A percentile compares a stretch with the other conserved stretches of the same genome.
Evolutionary conservation across 2,888 invertebrate species (phyloP).

Genomic region (Theristus sp.): DNA sequence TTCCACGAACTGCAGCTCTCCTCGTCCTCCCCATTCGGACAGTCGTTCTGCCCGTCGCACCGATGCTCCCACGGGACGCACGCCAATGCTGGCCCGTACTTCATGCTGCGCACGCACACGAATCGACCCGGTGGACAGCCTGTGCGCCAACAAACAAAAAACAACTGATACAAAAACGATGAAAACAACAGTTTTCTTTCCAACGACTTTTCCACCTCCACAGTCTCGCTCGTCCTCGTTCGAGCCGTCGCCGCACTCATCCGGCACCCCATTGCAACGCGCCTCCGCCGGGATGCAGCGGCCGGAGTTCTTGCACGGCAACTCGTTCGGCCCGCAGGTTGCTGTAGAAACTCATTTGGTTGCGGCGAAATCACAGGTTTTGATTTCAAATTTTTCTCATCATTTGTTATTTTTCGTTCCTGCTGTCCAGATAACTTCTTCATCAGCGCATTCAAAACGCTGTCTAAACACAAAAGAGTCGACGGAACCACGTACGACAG

Average conservation of each 20-base stretch:
- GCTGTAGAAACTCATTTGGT: slow-evolving; percentile 11
- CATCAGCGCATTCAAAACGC: background rate
- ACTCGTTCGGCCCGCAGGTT: slow-evolving; percentile 20
- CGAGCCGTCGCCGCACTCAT: slow-evolving; percentile 24
- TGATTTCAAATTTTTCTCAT: no score
- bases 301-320: slow-evolving; percentile 22
- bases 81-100: background rate
- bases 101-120: background rate
- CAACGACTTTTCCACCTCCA: background rate
- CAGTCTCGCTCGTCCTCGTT: slow-evolving; percentile 19
- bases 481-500: slow-evolving; percentile 14
- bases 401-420: no score
- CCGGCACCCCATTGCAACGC: slow-evolving; percentile 23
- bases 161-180: no score
- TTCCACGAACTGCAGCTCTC: slow-evolving; percentile 18
- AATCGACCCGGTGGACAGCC: background rate
- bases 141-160: no score
- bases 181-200: background rate
- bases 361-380: background rate
- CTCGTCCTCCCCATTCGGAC: slow-evolving; percentile 24
- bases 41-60: slow-evolving; percentile 21
- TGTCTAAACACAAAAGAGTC: background rate
- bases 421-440: background rate
- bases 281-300: slow-evolving; percentile 18
- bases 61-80: slow-evolving; percentile 18